phyloP scores from a whole-genome alignment of 2,113 vertebrate genomes.

The Takifugu bimaculatus region DNA sequence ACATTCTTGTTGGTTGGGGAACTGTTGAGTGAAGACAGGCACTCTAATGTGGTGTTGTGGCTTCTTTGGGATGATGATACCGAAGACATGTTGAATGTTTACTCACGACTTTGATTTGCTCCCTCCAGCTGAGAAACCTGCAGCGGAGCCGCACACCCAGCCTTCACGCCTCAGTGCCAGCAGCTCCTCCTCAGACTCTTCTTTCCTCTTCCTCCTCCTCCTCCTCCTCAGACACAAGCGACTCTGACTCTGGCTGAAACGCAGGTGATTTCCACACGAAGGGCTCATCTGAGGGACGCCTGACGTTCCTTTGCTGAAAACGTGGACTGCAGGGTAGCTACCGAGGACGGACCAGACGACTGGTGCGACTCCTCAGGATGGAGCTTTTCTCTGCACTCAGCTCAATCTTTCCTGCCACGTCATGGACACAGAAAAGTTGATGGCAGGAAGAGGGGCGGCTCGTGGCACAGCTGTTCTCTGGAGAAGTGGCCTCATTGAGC shows the following conservation, averaged over 20 bases:
- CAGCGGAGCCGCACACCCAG: slow-evolving; percentile 73
- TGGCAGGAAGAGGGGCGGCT: not conserved
- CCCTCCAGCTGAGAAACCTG: slow-evolving; percentile 80
- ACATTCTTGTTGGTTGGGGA: no score
- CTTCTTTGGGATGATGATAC: no score
- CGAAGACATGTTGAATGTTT: no score
- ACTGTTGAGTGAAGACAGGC: no score
- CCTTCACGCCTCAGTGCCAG: slow-evolving; percentile 88
- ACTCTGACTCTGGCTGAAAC: slow-evolving; percentile 85
- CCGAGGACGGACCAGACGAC: slow-evolving; percentile 27
- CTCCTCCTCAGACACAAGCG: slow-evolving; percentile 90
- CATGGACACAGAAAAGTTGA: slow-evolving; percentile 9
- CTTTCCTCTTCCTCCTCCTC: slow-evolving; percentile 83
- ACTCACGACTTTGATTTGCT: not conserved
- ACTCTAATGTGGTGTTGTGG: no score
- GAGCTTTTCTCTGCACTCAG: slow-evolving; percentile 27
- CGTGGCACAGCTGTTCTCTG: not conserved
- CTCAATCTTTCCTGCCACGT: slow-evolving; percentile 21
- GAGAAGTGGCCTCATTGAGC: not conserved
- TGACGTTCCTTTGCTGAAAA: slow-evolving; percentile 21
- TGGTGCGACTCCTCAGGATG: slow-evolving; percentile 4
- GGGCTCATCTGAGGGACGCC: rapidly evolving
- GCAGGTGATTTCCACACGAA: rapidly evolving
- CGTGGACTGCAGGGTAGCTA: slow-evolving; percentile 35
- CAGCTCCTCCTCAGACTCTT: slow-evolving; percentile 86